Base-by-base conservation (phyloP, 1,140 invertebrate genomes). In the Bombus soroeensis region DNA sequence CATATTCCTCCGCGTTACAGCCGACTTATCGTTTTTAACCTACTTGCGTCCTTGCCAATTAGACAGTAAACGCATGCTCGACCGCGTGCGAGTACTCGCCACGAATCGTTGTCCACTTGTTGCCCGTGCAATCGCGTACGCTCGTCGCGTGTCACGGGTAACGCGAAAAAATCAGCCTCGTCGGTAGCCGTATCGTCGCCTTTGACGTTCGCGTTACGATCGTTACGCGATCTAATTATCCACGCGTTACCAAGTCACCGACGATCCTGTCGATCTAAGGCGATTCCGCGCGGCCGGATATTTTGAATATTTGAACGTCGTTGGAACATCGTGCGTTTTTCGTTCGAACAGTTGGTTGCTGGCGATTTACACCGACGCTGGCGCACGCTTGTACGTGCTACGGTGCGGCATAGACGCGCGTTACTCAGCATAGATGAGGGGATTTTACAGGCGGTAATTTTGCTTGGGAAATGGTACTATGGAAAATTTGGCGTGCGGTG, bases 1-100 rank as follows among this genome's bases (percentile, higher is more conserved):
- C 90, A 90, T 83, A 86, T 85, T 91, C 76, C 64, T 59, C 64
- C 75, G 73, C 81, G 76, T 86, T 66, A 77, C 84, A 77, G 62
- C 79, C 81, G 81, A 87, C 86, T 91, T 82, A 86, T 86, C 89
- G 89, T 91, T 92, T 92, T 92, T 89, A 92, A 92, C 91, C 91
- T 88, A 92, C 87, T 91, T 91, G 91, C 72, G 84, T 53, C 53
- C 80, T 75, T 91, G 91, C 90, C 90, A 91, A 86, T 92, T 86
- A 68, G 76, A 82, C 59, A 75, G 62, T 57, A 85, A 87, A 85
- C 90, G 81, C 87, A 83, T 84, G 86, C 76, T 81, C 73, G 85
- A 70, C 62, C 68, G 81, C 79, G 70, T 73, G 81, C 81, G 47
- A 68, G 59, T 70, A 43, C 79, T 66, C 77, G 22, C 41, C 72